These are phyloP conservation scores for Rhinopomastus cyanomelas DNA, from an alignment of 2,113 vertebrate genomes.

Conservation along the genomic window DNA sequence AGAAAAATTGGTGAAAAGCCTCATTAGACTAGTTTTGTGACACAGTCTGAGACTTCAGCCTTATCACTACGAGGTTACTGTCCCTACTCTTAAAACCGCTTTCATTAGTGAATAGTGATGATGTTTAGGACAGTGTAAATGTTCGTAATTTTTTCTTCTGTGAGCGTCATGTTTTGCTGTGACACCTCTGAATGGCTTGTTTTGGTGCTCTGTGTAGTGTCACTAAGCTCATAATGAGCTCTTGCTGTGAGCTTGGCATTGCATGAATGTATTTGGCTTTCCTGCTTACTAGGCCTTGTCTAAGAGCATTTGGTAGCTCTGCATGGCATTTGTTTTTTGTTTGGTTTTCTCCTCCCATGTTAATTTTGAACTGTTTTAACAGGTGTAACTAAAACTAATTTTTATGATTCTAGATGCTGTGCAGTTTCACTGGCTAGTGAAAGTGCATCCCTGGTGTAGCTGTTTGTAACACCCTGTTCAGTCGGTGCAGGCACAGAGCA, in stretches of 20 bases:
- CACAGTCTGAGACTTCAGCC: neutral
- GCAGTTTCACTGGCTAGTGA: neutral
- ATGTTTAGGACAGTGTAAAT: neutral
- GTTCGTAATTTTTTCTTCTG: neutral
- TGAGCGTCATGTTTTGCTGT: neutral
- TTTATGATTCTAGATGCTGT: accelerated
- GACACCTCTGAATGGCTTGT: neutral
- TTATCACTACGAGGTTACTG: neutral
- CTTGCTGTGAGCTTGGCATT: neutral
- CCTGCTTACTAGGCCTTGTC: neutral
- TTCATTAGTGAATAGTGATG: neutral
- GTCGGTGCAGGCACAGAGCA: neutral
- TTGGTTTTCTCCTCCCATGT: neutral
- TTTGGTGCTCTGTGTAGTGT: neutral
- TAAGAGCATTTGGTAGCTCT: neutral
- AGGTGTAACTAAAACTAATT: neutral
- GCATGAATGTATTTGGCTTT: neutral
- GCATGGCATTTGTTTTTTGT: neutral
- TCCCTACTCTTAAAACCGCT: neutral
- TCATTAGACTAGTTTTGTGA: accelerated
- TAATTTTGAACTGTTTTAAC: neutral
- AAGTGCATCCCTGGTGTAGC: neutral
- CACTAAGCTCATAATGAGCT: neutral
- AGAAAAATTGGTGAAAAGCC: neutral
- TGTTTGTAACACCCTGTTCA: accelerated